Conservation (phyloP, 2,888 invertebrate species). For the Clusia tigrina region DNA sequence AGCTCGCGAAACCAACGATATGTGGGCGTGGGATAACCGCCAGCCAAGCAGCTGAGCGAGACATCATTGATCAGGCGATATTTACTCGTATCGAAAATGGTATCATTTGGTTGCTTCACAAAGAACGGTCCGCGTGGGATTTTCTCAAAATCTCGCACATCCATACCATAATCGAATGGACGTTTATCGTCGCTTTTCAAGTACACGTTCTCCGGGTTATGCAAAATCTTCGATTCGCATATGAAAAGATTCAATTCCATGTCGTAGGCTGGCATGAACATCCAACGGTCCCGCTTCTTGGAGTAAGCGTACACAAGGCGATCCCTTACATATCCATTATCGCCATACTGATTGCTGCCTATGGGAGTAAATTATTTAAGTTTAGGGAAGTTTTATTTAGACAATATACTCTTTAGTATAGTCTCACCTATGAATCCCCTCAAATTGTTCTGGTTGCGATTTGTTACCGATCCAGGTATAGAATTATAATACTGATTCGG, state of each 20-base stretch:
- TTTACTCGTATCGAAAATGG: conserved; percentile 82
- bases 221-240: conserved; percentile 72
- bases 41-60: conserved; percentile 80
- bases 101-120: conserved; percentile 82
- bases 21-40: conserved; percentile 87
- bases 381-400: background rate
- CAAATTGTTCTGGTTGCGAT: conserved; percentile 51
- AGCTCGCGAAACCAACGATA: conserved; percentile 92
- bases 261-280: conserved; percentile 81
- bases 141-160: conserved; percentile 79
- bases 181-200: conserved; percentile 79
- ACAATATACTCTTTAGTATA: background rate
- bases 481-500: conserved; percentile 53
- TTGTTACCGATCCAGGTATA: conserved; percentile 42
- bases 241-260: conserved; percentile 81
- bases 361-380: background rate
- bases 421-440: conserved; percentile 52
- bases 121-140: conserved; percentile 91
- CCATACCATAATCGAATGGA: conserved; percentile 85
- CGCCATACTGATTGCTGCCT: conserved; percentile 51
- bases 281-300: conserved; percentile 79
- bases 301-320: conserved; percentile 83
- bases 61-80: conserved; percentile 77
- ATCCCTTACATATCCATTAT: conserved; percentile 69
- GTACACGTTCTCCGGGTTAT: conserved; percentile 71